Evolutionary conservation across 2,113 vertebrate species (phyloP).

Genomic region (Rhynchomys soricoides): DNA sequence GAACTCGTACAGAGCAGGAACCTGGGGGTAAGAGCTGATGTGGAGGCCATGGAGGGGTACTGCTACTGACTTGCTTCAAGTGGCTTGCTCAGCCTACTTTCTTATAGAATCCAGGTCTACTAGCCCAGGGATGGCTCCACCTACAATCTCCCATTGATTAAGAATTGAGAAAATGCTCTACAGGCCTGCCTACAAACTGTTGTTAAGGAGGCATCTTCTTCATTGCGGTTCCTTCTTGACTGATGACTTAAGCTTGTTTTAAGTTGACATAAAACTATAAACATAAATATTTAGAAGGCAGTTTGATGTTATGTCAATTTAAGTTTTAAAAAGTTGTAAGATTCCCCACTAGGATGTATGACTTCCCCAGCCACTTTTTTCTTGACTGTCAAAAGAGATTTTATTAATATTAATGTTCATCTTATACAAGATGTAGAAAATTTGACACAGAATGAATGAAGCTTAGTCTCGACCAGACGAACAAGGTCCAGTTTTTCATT

Average conservation of each 20-base stretch:
- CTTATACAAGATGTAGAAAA: too few relatives aligned
- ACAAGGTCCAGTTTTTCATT: too few relatives aligned
- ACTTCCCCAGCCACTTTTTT: neutral
- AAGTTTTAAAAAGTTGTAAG: neutral
- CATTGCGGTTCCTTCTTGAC: neutral
- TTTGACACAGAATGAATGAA: too few relatives aligned
- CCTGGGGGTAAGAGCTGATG: neutral
- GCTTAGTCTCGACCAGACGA: too few relatives aligned
- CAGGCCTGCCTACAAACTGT: neutral
- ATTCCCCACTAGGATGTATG: neutral
- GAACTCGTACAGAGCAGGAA: neutral
- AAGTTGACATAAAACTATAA: neutral
- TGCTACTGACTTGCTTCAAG: neutral
- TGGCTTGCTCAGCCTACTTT: neutral
- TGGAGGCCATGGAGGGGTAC: neutral
- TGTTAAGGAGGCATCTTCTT: neutral
- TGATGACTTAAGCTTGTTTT: neutral
- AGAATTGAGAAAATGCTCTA: neutral
- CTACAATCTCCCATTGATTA: neutral
- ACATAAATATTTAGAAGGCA: neutral
- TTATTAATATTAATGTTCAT: too few relatives aligned
- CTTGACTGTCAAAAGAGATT: too few relatives aligned
- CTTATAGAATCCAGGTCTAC: neutral
- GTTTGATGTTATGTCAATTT: neutral
- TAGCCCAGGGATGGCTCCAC: neutral